phyloP scores from a whole-genome alignment of 2,888 invertebrate species.

The Hemistola chrysoprasaria region DNA sequence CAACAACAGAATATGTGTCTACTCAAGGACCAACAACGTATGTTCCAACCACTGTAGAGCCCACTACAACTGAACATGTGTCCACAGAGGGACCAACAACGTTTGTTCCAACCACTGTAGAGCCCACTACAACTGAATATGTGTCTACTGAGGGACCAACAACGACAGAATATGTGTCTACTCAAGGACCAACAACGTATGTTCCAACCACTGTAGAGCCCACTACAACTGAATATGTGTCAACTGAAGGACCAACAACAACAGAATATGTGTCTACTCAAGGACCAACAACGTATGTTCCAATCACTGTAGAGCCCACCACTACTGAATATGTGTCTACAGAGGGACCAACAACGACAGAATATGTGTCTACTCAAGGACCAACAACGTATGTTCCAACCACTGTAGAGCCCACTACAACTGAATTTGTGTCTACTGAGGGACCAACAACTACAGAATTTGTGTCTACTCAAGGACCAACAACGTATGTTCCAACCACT shows the following conservation, averaged over 20 bases:
- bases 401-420: slow-evolving; percentile 6
- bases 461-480: slow-evolving; percentile 1
- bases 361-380: too few relatives aligned
- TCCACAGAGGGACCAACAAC: slow-evolving; percentile 9
- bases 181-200: neutral
- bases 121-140: too few relatives aligned
- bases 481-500: slow-evolving; percentile 3
- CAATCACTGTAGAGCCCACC: neutral
- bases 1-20: too few relatives aligned
- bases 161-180: slow-evolving; percentile 1
- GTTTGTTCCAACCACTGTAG: too few relatives aligned
- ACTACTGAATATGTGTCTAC: slow-evolving; percentile 4
- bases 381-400: slow-evolving; percentile 6
- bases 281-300: slow-evolving; percentile 1
- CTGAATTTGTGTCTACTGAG: slow-evolving; percentile 1
- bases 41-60: neutral
- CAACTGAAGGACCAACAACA: slow-evolving; percentile 1
- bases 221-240: slow-evolving; percentile 1
- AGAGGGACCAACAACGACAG: too few relatives aligned
- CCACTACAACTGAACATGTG: slow-evolving; percentile 2
- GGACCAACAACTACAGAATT: too few relatives aligned
- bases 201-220: neutral
- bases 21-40: slow-evolving; percentile 1
- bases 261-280: neutral
- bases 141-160: slow-evolving; percentile 3